phyloP scores from a whole-genome alignment of 2,113 vertebrate genomes.

The Indicator indicator region DNA sequence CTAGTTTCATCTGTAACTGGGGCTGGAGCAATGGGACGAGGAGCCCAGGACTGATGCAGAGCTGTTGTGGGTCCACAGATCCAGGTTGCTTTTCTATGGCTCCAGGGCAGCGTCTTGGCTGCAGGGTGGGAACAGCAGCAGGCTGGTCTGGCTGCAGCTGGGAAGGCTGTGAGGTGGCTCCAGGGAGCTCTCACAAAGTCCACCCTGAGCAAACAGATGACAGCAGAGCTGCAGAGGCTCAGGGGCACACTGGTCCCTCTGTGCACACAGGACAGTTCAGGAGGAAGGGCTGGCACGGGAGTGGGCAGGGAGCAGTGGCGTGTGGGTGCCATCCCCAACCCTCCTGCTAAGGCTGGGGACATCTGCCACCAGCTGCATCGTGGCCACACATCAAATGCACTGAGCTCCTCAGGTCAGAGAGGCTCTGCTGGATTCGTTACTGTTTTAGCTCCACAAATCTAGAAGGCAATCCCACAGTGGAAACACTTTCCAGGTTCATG shows the following conservation, averaged over 20 bases:
- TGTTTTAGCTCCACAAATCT: background rate
- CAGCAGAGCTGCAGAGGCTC: background rate
- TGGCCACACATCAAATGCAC: accelerated
- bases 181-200: background rate
- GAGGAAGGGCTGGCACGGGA: background rate
- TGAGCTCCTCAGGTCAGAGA: background rate
- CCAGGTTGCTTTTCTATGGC: accelerated
- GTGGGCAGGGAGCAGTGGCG: accelerated
- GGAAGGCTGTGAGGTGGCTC: background rate
- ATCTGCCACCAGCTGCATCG: background rate
- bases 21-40: background rate
- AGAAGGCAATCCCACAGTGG: background rate
- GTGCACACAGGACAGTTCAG: background rate
- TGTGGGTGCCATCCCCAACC: background rate
- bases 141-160: background rate
- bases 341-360: accelerated
- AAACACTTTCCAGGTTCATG: background rate
- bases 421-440: background rate
- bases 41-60: background rate
- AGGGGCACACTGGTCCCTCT: background rate
- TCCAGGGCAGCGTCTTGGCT: accelerated
- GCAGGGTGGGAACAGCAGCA: background rate
- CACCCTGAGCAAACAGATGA: slow-evolving; percentile 1
- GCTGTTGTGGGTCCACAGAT: accelerated
- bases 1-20: background rate